Base-by-base conservation (phyloP, 1,140 invertebrate genomes). In the Drusus annulatus region DNA sequence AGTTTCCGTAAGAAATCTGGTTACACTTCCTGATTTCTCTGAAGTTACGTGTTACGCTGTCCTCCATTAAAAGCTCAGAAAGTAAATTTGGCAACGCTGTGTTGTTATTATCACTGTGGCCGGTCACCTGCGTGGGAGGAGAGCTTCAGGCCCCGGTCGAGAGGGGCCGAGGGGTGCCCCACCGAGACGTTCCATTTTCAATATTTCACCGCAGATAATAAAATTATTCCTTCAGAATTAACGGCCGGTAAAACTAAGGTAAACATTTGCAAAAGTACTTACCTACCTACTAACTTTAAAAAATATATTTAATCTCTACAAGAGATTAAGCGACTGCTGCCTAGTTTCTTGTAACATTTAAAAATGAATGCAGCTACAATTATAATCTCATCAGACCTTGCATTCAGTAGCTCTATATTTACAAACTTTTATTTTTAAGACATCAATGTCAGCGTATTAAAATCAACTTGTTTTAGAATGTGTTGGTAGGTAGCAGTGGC, bases 41-140 rank as follows among this genome's bases (percentile, higher is more conserved):
- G 5, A 56, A 60, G 10, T 23, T 17, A 10, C 56, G 7, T 17
- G 54, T 60, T 19, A 60, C 3, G 17, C 17, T 6, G 56, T 60
- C 19, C 19, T 60, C 56, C 56, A 23, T 60, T 60, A 21, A 65
- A 65, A 65, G 62, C 62, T 65, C 62, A 13, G 36, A 45, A 36
- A 31, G 62, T 65, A 65, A 65, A 31, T 16, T 31, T 65, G 62
- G 62, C 62, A 65, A 65, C 62, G 28, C 62, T 28, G 62, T 28
- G 25, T 65, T 63, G 60, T 65, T 65, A 65, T 65, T 28, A 25
- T 25, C 28, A 13, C 36, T 10, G 25, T 65, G 28, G 62, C 28
- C 6, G 21, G 23, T 28, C 23, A 65, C 23, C 21, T 10, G 21
- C 62, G 62, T 65, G 62, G 62, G 62, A 65, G 62, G 62, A 65